Base-by-base conservation (phyloP, 2,797 vertebrate genomes). In the Chaetophractus vellerosus region DNA sequence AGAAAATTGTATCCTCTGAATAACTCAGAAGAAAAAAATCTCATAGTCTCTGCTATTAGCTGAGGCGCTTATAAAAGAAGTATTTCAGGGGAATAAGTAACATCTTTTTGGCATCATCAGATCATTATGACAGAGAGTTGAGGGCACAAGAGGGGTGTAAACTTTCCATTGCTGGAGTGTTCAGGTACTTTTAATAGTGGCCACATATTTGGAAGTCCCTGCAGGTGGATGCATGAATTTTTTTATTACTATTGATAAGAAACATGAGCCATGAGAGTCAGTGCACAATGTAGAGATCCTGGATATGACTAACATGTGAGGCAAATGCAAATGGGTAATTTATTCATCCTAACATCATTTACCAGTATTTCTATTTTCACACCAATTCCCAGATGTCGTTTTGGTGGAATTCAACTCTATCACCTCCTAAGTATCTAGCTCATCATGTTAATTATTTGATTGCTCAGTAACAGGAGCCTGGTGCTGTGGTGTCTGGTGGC, bases 351-450 rank as follows among this genome's bases (percentile, higher is more conserved):
- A 71, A 31, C 28, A 69, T 16, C 21, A 64, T 8, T 63, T 48
- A 10, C 19, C 6, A 14, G 36, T 16, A 90, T 33, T 85, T 95
- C 38, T 85, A 48, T 81, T 94, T 96, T 90, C 90, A 26, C 36
- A 63, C 18, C 12, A n/a, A 45, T 74, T 95, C 64, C 23, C 18
- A 52, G 80, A 80, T 71, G 31, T 95, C 78, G 80, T 74, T 76
- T 75, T 81, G 82, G 63, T 48, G 45, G 55, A 76, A 61, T 75
- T 93, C 26, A 89, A 55, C 19, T 55, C 41, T 31, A 84, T 84
- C 18, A 9, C 55, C 48, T 95, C 48, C 11, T 26, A 79, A 85
- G 55, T 78, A 52, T 78, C 80, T 81, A 93, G 74, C 24, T 86
- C 1, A 79, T 79, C 80, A 16, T 23, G 80, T 8, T 66, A 83